Percentiles rank a stretch among this genome's conserved stretches.
These are phyloP conservation scores for Oryzias dopingdopingensis DNA, from an alignment of 2,797 vertebrate genomes.

Conservation along the genomic window DNA sequence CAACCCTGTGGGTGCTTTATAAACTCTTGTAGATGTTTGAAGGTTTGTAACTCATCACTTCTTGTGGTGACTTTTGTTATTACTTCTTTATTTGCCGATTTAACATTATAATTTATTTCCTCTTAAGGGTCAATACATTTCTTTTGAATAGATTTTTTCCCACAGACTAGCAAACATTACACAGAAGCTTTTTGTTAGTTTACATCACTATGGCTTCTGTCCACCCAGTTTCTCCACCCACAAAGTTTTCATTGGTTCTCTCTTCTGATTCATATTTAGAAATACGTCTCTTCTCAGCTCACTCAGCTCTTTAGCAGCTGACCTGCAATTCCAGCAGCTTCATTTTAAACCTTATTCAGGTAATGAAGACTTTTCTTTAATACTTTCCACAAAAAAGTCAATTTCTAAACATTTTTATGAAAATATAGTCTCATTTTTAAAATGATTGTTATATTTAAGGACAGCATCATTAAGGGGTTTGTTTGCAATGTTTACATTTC, in stretches of 20 bases:
- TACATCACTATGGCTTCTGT: slow-evolving; percentile 23
- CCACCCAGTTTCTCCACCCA: slow-evolving; percentile 68
- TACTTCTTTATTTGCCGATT: too few relatives aligned
- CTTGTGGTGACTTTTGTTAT: too few relatives aligned
- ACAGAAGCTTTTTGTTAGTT: slow-evolving; percentile 1
- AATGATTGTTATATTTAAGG: slow-evolving; percentile 4
- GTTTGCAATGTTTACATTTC: background rate
- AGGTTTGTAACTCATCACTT: too few relatives aligned
- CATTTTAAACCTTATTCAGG: slow-evolving; percentile 43
- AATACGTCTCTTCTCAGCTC: slow-evolving; percentile 32
- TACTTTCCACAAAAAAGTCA: background rate
- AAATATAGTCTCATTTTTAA: background rate
- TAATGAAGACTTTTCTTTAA: slow-evolving; percentile 6
- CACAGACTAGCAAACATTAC: background rate
- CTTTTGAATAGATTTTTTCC: too few relatives aligned
- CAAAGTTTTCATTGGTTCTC: slow-evolving; percentile 34
- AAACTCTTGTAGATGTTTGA: too few relatives aligned
- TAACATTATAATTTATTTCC: too few relatives aligned
- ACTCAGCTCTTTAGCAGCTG: slow-evolving; percentile 29
- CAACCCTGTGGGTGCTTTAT: too few relatives aligned
- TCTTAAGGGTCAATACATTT: too few relatives aligned
- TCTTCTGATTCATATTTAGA: slow-evolving; percentile 35
- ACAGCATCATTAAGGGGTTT: too few relatives aligned
- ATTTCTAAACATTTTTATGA: background rate
- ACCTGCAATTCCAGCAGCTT: slow-evolving; percentile 16